Percentiles rank a stretch among this genome's conserved stretches.
These are phyloP conservation scores for Lycocorax pyrrhopterus DNA, from an alignment of 2,113 vertebrate species.

Conservation along the genomic window DNA sequence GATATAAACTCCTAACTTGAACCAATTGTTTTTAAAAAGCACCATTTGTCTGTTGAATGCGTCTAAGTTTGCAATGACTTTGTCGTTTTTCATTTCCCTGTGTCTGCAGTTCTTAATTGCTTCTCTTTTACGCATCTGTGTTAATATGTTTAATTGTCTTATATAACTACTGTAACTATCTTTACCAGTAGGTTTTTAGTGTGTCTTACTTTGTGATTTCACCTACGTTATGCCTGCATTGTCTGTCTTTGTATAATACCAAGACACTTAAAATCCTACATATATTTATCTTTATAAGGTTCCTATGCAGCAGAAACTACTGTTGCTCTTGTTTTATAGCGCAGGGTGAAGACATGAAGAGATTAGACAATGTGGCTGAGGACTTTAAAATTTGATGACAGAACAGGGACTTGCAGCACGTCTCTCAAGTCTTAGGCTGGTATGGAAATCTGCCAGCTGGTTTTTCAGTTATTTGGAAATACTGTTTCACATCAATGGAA, in stretches of 20 bases:
- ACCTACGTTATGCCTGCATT: rapidly evolving
- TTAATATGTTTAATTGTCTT: background rate
- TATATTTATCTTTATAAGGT: background rate
- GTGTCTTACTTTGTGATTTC: background rate
- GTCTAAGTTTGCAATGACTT: background rate
- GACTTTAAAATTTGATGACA: background rate
- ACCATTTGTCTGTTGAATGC: rapidly evolving
- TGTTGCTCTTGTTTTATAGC: background rate
- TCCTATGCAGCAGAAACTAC: background rate
- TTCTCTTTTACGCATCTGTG: background rate
- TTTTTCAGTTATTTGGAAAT: background rate
- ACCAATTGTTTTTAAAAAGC: background rate
- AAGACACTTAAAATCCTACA: background rate
- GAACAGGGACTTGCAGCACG: background rate
- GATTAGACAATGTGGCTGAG: background rate
- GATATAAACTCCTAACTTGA: background rate
- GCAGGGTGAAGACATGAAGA: background rate
- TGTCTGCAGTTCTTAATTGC: background rate
- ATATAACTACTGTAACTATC: background rate
- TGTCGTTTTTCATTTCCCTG: background rate
- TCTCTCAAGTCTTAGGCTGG: background rate
- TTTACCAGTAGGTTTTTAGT: background rate
- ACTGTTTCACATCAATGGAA: background rate
- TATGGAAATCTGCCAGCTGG: background rate
- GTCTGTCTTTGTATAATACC: background rate